Evolutionary conservation across 92 coral and sea anemone species (phyloP).

Genomic region (Zoanthus gigantus): DNA sequence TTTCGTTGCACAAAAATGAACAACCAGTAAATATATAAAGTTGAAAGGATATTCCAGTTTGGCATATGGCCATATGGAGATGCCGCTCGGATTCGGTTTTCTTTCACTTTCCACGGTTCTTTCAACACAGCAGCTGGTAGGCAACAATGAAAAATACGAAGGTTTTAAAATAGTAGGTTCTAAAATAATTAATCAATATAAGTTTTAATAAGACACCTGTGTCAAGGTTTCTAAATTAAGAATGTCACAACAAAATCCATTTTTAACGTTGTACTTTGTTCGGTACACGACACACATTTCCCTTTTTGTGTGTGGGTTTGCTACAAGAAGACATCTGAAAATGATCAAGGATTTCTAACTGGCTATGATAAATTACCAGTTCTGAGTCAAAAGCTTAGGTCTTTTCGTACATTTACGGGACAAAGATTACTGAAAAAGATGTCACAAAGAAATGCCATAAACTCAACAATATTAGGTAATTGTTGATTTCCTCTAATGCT

Average conservation of each 20-base stretch:
- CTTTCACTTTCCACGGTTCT: slow-evolving; percentile 97
- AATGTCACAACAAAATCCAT: too few relatives aligned
- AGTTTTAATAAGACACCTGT: too few relatives aligned
- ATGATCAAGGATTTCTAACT: background rate
- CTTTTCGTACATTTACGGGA: too few relatives aligned
- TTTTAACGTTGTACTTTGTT: background rate
- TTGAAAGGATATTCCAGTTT: slow-evolving; percentile 98
- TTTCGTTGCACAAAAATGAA: background rate
- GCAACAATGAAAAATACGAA: background rate
- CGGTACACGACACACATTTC: background rate
- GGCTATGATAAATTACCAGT: background rate
- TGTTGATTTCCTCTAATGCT: too few relatives aligned
- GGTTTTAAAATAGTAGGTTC: background rate
- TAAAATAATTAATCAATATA: too few relatives aligned
- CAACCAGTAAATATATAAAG: background rate
- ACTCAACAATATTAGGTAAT: too few relatives aligned
- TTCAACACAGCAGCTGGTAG: slow-evolving; percentile 92
- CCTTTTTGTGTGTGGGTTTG: background rate
- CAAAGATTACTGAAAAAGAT: too few relatives aligned
- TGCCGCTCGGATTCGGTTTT: slow-evolving; percentile 83
- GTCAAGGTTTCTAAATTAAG: too few relatives aligned
- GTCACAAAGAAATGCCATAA: too few relatives aligned
- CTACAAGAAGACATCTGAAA: background rate
- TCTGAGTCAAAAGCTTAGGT: too few relatives aligned
- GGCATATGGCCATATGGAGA: slow-evolving; percentile 99